Evolutionary conservation across 1,140 invertebrate genomes (phyloP).

Genomic region (Brachionus angularis): DNA sequence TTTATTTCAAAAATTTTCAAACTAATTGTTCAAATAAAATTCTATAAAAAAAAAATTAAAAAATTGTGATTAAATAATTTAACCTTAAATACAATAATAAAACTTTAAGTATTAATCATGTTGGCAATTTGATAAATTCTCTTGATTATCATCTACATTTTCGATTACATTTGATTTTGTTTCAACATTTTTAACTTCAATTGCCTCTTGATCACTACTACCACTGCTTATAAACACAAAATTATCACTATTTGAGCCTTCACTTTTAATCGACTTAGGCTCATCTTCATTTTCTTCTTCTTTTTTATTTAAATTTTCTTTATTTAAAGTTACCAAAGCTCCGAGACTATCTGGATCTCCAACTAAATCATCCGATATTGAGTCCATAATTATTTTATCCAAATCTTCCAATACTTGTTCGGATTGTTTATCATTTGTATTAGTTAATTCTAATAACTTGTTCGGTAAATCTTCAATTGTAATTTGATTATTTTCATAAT

Average conservation of each 20-base stretch:
- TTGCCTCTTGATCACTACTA: too few species aligned
- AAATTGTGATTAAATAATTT: too few species aligned
- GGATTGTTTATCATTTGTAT: background rate
- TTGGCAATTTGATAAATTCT: too few species aligned
- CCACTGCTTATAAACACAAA: constrained; percentile 14
- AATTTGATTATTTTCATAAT: background rate
- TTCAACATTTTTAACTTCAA: too few species aligned
- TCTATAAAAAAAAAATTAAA: too few species aligned
- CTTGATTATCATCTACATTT: too few species aligned
- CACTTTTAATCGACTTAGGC: constrained; percentile 7
- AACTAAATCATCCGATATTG: constrained; percentile 10
- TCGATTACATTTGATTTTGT: too few species aligned
- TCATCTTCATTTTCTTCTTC: background rate
- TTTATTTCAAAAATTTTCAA: too few species aligned
- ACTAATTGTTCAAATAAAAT: too few species aligned
- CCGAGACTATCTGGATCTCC: constrained; percentile 3
- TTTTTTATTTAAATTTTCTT: background rate
- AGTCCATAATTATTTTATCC: constrained; percentile 17
- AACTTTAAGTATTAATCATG: too few species aligned
- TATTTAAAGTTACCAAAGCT: background rate
- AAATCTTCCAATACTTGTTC: background rate
- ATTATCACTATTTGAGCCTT: constrained; percentile 33
- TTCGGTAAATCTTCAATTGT: constrained; percentile 8
- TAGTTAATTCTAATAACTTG: background rate
- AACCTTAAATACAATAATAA: too few species aligned